Conservation (phyloP, 1,140 invertebrate genomes). For the Pogonomyrmex californicus region DNA sequence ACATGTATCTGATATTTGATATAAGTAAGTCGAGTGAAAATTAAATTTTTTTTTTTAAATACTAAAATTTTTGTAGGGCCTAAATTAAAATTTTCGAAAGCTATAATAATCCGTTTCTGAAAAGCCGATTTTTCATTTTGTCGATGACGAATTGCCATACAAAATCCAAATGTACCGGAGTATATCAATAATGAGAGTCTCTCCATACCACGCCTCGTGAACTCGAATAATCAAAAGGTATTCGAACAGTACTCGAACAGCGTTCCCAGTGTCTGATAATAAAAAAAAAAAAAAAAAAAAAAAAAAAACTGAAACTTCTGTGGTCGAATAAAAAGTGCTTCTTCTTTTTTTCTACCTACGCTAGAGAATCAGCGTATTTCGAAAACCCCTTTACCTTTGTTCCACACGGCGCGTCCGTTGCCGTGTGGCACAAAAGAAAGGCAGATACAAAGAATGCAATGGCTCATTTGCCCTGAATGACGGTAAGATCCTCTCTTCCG, state of each 20-base stretch:
- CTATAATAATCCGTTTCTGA: not conserved
- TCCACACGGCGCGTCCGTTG: slow-evolving; percentile 47
- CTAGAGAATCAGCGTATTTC: slow-evolving; percentile 63
- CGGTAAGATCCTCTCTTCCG: slow-evolving; percentile 66
- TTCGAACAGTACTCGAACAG: slow-evolving; percentile 31
- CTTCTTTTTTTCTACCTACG: slow-evolving; percentile 39
- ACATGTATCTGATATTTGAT: not conserved
- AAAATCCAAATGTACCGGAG: slow-evolving; percentile 38
- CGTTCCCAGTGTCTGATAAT: slow-evolving; percentile 45
- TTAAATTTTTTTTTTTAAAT: not conserved
- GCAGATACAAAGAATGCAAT: slow-evolving; percentile 71
- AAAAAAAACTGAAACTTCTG: slow-evolving; percentile 11
- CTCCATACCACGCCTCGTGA: slow-evolving; percentile 33
- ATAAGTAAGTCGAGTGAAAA: not conserved
- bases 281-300: slow-evolving; percentile 3
- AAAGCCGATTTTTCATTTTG: not conserved
- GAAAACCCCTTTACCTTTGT: slow-evolving; percentile 70
- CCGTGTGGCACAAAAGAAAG: slow-evolving; percentile 61
- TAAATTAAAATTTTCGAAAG: not conserved
- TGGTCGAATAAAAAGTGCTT: slow-evolving; percentile 68
- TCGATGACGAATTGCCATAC: slow-evolving; percentile 10
- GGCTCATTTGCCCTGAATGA: slow-evolving; percentile 72
- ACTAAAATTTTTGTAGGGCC: not conserved
- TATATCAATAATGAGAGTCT: slow-evolving; percentile 5
- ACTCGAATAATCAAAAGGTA: slow-evolving; percentile 21